phyloP scores from a whole-genome alignment of 1,140 invertebrate species.

The Camponotus floridanus region DNA sequence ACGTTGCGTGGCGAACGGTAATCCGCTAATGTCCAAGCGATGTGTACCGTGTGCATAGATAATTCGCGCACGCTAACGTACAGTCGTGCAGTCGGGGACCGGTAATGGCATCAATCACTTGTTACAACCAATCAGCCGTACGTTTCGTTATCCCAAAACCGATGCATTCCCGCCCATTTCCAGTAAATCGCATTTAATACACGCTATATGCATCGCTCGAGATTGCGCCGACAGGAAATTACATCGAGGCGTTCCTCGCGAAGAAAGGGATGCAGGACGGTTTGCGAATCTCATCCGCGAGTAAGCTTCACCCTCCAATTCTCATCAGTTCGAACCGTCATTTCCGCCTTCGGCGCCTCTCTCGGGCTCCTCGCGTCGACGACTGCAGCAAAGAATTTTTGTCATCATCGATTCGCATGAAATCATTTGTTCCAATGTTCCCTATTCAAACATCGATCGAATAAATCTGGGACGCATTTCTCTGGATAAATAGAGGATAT shows the following conservation, averaged over 20 bases:
- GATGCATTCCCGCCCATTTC: slow-evolving; percentile 33
- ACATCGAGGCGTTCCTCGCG: slow-evolving; percentile 55
- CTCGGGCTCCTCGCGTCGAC: not conserved
- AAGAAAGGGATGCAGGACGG: slow-evolving; percentile 48
- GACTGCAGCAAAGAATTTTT: slow-evolving; percentile 12
- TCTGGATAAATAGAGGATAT: slow-evolving; percentile 26
- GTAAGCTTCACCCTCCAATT: slow-evolving; percentile 34
- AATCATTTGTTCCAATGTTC: not conserved
- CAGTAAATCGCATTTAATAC: slow-evolving; percentile 67
- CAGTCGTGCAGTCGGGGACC: not conserved
- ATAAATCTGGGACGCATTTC: slow-evolving; percentile 9
- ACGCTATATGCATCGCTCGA: slow-evolving; percentile 41
- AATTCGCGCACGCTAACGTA: slow-evolving; percentile 51
- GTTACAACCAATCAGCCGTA: slow-evolving; percentile 73
- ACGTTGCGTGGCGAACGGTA: slow-evolving; percentile 66
- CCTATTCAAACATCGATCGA: not conserved
- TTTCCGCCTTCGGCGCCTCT: slow-evolving; percentile 56
- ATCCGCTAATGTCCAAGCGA: slow-evolving; percentile 70
- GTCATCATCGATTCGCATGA: not conserved
- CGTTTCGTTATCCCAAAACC: slow-evolving; percentile 71
- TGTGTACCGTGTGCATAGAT: slow-evolving; percentile 69
- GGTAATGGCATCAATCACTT: slow-evolving; percentile 73
- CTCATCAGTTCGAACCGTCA: slow-evolving; percentile 42
- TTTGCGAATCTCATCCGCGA: not conserved
- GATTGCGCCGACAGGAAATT: slow-evolving; percentile 62